Evolutionary conservation across 2,113 vertebrate genomes (phyloP), one percentile per base, ranked within the genome.

Genomic region (Malurus elegans): DNA sequence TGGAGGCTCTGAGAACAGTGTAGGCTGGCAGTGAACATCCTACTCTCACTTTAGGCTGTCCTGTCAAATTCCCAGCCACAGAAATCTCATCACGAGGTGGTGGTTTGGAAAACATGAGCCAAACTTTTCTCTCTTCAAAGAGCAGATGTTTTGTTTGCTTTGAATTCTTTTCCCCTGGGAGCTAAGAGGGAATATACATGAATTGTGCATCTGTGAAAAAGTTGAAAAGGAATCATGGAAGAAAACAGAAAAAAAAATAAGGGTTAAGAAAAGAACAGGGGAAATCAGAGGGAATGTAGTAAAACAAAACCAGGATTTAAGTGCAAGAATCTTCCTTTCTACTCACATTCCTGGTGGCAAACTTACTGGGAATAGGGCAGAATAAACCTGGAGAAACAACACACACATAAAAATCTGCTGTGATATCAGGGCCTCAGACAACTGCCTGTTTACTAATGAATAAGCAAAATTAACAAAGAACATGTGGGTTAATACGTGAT

Each of bases 31-130:
- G 53, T 0, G 4, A n/a, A 44, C 42, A 36, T 75, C 67, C 56
- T 18, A 31, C 66, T 78, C 75, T 74, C 71, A 32, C 79, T 76
- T 74, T 18, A 64, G 90, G 75, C 64, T 90, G 11, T 67, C 64
- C 1, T 15, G 67, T 66, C 67, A 42, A 67, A 67, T 62, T 78
- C 47, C 64, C 75, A 78, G 75, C 56, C 8, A 42, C n/a, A 9
- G 84, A 91, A 79, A 83, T 64, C 81, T 83, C 44, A 45, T 90
- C 69, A 53, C 40, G 45, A 96, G 75, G 38, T 64, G 64, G 18
- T 36, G 29, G 38, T 67, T 94, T 92, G 60, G 56, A 92, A 95
- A 95, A 64, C 60, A 80, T 16, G n/a, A 45, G 20, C 13, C 32
- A 44, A 71, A 28, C 4, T 81, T 53, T 69, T 51, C n/a, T 61